Evolutionary conservation across 2,113 vertebrate genomes (phyloP).

Genomic region (Oryctolagus cuniculus): DNA sequence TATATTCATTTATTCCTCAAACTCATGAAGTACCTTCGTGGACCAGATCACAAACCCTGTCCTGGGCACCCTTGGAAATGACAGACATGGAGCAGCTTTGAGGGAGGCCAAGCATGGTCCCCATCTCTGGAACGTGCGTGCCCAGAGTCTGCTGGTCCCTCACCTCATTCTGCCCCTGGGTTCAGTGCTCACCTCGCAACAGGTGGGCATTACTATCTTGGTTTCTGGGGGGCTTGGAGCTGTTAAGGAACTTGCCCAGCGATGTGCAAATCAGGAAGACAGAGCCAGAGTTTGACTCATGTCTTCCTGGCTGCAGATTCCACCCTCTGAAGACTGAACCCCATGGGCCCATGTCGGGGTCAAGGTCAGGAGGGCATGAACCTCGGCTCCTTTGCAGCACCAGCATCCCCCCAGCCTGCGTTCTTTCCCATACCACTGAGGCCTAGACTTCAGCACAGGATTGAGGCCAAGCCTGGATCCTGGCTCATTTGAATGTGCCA

Average conservation of each 20-base stretch:
- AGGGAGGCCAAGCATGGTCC: accelerated
- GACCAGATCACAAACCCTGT: neutral
- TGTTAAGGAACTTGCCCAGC: neutral
- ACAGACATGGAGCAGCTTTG: neutral
- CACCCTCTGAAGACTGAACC: too few species aligned
- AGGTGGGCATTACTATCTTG: neutral
- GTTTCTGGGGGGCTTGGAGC: neutral
- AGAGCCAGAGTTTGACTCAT: neutral
- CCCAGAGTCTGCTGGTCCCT: accelerated
- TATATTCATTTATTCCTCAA: neutral
- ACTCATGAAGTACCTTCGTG: too few species aligned
- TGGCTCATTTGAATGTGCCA: neutral
- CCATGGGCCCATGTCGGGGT: accelerated
- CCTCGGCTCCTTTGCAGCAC: accelerated
- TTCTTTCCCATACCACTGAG: neutral
- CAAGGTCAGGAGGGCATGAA: neutral
- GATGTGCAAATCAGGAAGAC: neutral
- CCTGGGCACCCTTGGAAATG: neutral
- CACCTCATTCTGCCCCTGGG: accelerated
- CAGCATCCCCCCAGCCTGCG: neutral
- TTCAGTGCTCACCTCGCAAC: neutral
- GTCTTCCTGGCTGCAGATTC: neutral
- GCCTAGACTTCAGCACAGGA: neutral
- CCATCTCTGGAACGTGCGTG: neutral
- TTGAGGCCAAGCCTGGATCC: neutral